Evolutionary conservation across 2,888 invertebrate species (phyloP).

Genomic region (Zaprionus bogoriensis): DNA sequence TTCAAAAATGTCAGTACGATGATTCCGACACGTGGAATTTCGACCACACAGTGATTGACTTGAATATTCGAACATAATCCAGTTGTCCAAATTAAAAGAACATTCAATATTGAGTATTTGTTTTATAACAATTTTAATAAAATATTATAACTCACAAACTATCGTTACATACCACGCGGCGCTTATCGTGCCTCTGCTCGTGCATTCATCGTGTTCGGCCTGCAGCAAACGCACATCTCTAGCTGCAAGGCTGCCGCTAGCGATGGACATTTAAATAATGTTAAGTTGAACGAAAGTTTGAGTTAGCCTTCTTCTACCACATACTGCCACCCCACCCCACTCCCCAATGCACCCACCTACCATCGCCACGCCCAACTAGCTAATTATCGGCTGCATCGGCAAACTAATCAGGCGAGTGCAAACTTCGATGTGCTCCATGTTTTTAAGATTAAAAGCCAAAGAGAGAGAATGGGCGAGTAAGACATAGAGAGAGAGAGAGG

Average conservation of each 20-base stretch:
- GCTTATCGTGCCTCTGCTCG: neutral
- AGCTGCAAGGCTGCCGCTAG: neutral
- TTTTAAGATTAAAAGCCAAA: conserved; percentile 64
- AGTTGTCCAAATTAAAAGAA: too few species aligned
- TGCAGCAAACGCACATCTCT: neutral
- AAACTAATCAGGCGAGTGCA: conserved; percentile 58
- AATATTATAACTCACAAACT: too few species aligned
- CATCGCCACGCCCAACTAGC: conserved; percentile 2
- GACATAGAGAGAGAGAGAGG: neutral
- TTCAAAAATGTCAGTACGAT: too few species aligned
- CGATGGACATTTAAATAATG: conserved; percentile 12
- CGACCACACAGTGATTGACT: too few species aligned
- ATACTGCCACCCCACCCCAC: too few species aligned
- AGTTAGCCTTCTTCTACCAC: too few species aligned
- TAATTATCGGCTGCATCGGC: conserved; percentile 35
- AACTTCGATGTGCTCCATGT: conserved; percentile 59
- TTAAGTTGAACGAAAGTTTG: neutral
- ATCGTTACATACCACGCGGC: too few species aligned
- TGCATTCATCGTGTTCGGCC: neutral
- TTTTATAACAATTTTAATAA: too few species aligned
- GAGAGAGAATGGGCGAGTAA: too few species aligned
- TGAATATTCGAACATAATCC: too few species aligned
- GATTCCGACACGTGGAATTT: too few species aligned
- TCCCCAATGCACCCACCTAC: neutral
- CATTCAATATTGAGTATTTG: too few species aligned